Evolutionary conservation across 2,113 vertebrate species (phyloP).

Genomic region (Lophius piscatorius): DNA sequence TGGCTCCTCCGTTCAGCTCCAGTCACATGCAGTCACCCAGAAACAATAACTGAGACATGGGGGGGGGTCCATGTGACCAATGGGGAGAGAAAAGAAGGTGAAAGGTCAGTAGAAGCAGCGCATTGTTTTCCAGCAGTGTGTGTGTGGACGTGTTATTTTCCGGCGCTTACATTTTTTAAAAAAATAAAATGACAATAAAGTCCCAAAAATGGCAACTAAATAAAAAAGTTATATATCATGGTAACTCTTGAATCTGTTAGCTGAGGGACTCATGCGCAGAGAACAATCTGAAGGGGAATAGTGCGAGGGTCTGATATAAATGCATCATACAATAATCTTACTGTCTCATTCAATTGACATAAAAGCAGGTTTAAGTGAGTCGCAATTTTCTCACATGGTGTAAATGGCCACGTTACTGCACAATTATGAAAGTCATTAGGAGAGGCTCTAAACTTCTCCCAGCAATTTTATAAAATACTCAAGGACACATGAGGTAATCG

Average conservation of each 20-base stretch:
- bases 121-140: conserved; percentile 40
- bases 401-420: conserved; percentile 48
- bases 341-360: conserved; percentile 38
- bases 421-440: conserved; percentile 61
- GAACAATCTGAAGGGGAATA: conserved; percentile 12
- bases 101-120: conserved; percentile 49
- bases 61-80: conserved; percentile 65
- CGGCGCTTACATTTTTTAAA: conserved; percentile 5
- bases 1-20: conserved; percentile 84
- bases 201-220: conserved; percentile 28
- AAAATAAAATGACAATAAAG: conserved; percentile 40
- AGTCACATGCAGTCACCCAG: conserved; percentile 87
- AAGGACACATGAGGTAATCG: conserved; percentile 75
- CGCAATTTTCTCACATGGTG: conserved; percentile 55
- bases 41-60: conserved; percentile 82
- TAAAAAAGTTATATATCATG: conserved; percentile 3
- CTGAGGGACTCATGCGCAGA: conserved; percentile 17
- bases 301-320: conserved; percentile 12
- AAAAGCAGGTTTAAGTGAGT: conserved; percentile 33
- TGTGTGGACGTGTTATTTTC: conserved; percentile 12
- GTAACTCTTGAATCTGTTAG: not conserved
- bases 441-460: conserved; percentile 64
- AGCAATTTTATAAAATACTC: conserved; percentile 73
- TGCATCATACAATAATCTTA: conserved; percentile 24
- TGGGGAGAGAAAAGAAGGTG: conserved; percentile 65